phyloP scores from a whole-genome alignment of 2,888 invertebrate genomes.

The Orchesellides sinensis region DNA sequence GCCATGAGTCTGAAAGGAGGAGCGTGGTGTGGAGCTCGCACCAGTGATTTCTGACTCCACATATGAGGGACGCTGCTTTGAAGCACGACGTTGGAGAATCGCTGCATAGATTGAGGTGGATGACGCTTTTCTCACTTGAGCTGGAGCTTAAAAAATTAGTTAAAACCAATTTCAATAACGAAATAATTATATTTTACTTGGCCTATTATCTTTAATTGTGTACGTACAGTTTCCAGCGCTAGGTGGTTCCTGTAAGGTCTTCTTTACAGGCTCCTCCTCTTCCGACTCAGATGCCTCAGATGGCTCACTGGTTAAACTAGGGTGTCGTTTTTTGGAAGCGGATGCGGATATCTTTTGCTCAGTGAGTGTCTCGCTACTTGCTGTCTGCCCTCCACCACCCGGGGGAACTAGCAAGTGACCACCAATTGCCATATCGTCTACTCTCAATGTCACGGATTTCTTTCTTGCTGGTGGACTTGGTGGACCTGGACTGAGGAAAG shows the following conservation, averaged over 20 bases:
- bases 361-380: conserved; percentile 74
- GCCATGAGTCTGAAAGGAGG: conserved; percentile 80
- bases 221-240: conserved; percentile 71
- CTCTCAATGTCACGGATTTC: conserved; percentile 74
- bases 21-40: conserved; percentile 79
- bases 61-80: conserved; percentile 74
- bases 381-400: conserved; percentile 69
- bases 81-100: conserved; percentile 74
- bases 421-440: conserved; percentile 72
- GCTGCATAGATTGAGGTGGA: conserved; percentile 75
- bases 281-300: conserved; percentile 73
- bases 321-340: conserved; percentile 71
- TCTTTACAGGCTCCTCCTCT: conserved; percentile 68
- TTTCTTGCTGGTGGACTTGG: conserved; percentile 72
- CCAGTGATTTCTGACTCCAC: conserved; percentile 76
- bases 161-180: not conserved
- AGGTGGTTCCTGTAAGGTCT: conserved; percentile 58
- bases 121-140: conserved; percentile 72
- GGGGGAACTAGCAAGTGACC: conserved; percentile 73
- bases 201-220: not conserved
- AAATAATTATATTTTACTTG: no score
- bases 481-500: conserved; percentile 71
- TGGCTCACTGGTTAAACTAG: conserved; percentile 72
- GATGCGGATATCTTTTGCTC: conserved; percentile 66
- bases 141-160: conserved; percentile 67